These are phyloP conservation scores for Triplophysa rosa DNA, from an alignment of 2,113 vertebrate genomes.

Conservation along the genomic window DNA sequence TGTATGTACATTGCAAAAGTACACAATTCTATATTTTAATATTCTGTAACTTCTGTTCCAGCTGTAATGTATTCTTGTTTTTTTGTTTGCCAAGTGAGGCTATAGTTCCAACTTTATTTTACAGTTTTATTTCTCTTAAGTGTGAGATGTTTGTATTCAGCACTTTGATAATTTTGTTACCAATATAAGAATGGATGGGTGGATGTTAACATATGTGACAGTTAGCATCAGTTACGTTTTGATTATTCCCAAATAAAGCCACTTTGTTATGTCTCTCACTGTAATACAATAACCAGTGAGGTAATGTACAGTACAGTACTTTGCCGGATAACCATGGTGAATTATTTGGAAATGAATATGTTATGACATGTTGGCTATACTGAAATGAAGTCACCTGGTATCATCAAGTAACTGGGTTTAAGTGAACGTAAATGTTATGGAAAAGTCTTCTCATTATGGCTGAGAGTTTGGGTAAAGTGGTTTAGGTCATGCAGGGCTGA, in stretches of 20 bases:
- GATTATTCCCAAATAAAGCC: background rate
- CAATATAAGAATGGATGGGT: slow-evolving; percentile 8
- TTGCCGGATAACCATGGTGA: background rate
- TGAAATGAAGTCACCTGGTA: slow-evolving; percentile 26
- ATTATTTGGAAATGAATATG: slow-evolving; percentile 29
- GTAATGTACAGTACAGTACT: background rate
- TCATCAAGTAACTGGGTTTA: slow-evolving; percentile 16
- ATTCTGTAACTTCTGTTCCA: background rate
- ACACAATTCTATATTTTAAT: background rate
- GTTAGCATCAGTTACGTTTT: background rate
- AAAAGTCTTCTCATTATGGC: slow-evolving; percentile 55
- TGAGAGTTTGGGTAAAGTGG: slow-evolving; percentile 41
- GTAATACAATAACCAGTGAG: background rate
- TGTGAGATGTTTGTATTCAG: slow-evolving; percentile 33
- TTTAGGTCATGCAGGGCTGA: slow-evolving; percentile 48
- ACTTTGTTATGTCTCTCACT: background rate
- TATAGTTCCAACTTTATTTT: background rate
- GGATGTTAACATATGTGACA: background rate
- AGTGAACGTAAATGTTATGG: slow-evolving; percentile 69
- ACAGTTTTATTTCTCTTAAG: slow-evolving; percentile 18
- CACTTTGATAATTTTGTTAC: slow-evolving; percentile 50
- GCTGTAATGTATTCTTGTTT: background rate
- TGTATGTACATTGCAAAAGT: background rate
- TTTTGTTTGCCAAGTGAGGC: background rate
- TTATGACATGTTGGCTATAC: slow-evolving; percentile 44